A percentile compares a stretch with the other conserved stretches of the same genome.
Evolutionary conservation across 1,140 invertebrate species (phyloP).

Genomic region (Octopus bimaculoides): DNA sequence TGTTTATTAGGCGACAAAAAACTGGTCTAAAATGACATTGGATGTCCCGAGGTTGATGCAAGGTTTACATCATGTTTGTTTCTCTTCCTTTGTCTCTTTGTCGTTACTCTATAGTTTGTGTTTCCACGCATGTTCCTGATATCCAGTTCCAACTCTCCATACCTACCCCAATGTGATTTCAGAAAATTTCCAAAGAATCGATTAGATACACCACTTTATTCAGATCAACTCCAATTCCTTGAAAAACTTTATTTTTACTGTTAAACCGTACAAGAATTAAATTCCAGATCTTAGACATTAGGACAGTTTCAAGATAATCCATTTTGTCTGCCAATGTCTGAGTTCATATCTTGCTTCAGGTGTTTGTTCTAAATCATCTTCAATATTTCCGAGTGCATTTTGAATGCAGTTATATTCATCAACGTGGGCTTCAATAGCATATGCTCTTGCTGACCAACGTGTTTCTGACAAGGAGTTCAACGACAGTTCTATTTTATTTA

Average conservation of each 20-base stretch:
- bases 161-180: not conserved
- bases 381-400: slow-evolving; percentile 8
- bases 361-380: not conserved
- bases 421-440: slow-evolving; percentile 15
- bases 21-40: not conserved
- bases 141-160: not conserved
- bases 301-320: slow-evolving; percentile 6
- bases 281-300: slow-evolving; percentile 10
- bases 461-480: slow-evolving; percentile 10
- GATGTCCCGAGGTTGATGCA: not conserved
- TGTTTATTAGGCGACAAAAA: not conserved
- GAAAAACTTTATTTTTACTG: slow-evolving; percentile 1
- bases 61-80: not conserved
- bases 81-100: not conserved
- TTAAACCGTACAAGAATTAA: slow-evolving; percentile 10
- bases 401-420: slow-evolving; percentile 8
- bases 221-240: not conserved
- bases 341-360: slow-evolving; percentile 11
- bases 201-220: slow-evolving; percentile 6
- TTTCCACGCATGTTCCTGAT: not conserved
- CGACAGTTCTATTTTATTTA: not conserved
- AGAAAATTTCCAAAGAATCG: slow-evolving; percentile 6
- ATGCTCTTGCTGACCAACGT: slow-evolving; percentile 13
- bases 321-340: not conserved
- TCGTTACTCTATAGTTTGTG: not conserved